Evolutionary conservation across 2,888 invertebrate genomes (phyloP).

Genomic region (Lepeophtheirus nordmannii): DNA sequence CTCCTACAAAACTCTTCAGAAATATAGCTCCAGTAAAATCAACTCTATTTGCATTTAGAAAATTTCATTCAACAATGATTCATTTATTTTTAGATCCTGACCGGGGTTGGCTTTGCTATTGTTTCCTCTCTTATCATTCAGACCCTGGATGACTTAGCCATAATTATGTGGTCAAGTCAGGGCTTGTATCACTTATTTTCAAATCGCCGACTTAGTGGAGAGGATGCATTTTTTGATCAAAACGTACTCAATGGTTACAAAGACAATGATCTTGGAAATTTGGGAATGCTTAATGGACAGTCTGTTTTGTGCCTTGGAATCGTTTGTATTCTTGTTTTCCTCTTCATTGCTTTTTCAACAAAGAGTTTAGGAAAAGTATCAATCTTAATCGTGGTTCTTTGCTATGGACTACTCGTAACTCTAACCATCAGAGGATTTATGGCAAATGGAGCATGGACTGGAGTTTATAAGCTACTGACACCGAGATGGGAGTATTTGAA

Average conservation of each 20-base stretch:
- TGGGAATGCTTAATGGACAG: constrained; percentile 15
- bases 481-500: constrained; percentile 13
- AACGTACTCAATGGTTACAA: background rate
- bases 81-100: constrained; percentile 10
- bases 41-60: background rate
- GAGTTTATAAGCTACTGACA: constrained; percentile 11
- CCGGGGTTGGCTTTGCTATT: constrained; percentile 18
- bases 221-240: background rate
- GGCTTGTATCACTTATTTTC: constrained; percentile 8
- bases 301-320: constrained; percentile 10
- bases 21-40: constrained; percentile 9
- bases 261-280: background rate
- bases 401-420: constrained; percentile 4
- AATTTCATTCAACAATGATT: too few relatives aligned
- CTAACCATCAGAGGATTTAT: constrained; percentile 18
- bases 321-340: background rate
- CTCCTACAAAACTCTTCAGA: constrained; percentile 16
- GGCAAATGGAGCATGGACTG: constrained; percentile 10
- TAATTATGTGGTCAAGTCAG: constrained; percentile 9
- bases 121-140: constrained; percentile 10
- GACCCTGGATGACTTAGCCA: constrained; percentile 2
- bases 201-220: background rate
- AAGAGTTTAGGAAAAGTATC: constrained; percentile 6
- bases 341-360: background rate
- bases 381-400: background rate